Evolutionary conservation across 2,113 vertebrate species (phyloP).

Genomic region (Ochotona curzoniae): DNA sequence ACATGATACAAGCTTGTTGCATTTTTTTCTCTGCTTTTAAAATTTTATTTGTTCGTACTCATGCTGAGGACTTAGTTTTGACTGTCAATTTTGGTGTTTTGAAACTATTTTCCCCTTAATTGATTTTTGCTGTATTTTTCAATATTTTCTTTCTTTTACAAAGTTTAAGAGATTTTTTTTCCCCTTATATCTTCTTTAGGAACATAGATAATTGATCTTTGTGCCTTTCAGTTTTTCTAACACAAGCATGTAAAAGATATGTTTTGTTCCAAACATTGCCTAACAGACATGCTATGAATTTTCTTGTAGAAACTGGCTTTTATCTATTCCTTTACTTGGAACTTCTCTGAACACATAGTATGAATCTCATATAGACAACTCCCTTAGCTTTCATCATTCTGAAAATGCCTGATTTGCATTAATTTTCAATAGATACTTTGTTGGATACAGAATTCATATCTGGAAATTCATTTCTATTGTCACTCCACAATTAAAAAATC

Average conservation of each 20-base stretch:
- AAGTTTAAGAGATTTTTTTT: neutral
- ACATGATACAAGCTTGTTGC: neutral
- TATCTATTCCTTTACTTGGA: neutral
- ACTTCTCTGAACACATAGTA: neutral
- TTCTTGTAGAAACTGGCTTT: neutral
- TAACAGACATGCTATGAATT: neutral
- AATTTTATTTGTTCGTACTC: neutral
- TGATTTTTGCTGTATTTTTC: neutral
- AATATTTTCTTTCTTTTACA: neutral
- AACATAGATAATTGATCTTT: neutral
- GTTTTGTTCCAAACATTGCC: neutral
- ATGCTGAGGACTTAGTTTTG: slow-evolving; percentile 17
- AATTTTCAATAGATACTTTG: neutral
- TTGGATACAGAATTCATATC: neutral
- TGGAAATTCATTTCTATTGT: neutral
- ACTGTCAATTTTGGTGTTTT: neutral
- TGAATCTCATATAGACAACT: neutral
- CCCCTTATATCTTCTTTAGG: neutral
- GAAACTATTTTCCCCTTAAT: neutral
- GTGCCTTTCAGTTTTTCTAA: neutral
- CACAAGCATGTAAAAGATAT: neutral
- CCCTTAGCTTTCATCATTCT: neutral
- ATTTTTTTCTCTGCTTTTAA: neutral
- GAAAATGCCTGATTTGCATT: neutral
- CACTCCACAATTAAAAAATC: neutral